Percentiles rank a stretch among this genome's conserved stretches.
phyloP scores from a whole-genome alignment of 2,888 invertebrate species.

The Chromoteleia sp. region DNA sequence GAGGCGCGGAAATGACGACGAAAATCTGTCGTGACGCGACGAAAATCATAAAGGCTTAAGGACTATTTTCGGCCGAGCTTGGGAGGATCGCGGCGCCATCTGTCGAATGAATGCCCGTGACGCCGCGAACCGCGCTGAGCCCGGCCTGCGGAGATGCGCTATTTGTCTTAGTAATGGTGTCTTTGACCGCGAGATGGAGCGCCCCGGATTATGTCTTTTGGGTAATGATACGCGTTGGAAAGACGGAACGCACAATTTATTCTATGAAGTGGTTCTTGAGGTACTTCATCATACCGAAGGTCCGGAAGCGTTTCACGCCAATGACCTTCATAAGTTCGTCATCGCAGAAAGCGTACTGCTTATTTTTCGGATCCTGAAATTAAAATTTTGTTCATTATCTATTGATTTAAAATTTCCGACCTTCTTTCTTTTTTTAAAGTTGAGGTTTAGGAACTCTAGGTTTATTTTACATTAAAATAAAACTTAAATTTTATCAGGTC shows the following conservation, averaged over 20 bases:
- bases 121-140: background rate
- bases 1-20: background rate
- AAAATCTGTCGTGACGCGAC: slow-evolving; percentile 8
- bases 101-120: background rate
- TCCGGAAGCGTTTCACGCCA: slow-evolving; percentile 96
- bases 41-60: slow-evolving; percentile 11
- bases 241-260: slow-evolving; percentile 81
- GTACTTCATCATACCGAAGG: slow-evolving; percentile 99
- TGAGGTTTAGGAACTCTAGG: too few species aligned
- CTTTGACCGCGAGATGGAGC: slow-evolving; percentile 77
- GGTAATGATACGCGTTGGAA: slow-evolving; percentile 68
- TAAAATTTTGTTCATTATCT: too few species aligned
- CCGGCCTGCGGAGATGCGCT: background rate
- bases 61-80: slow-evolving; percentile 6
- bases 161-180: slow-evolving; percentile 72
- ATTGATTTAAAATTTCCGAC: too few species aligned
- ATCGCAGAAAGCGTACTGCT: slow-evolving; percentile 97
- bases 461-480: too few species aligned
- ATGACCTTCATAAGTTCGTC: slow-evolving; percentile 95
- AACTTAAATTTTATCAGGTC: too few species aligned
- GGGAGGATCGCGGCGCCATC: background rate
- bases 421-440: background rate
- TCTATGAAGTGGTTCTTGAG: slow-evolving; percentile 94
- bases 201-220: slow-evolving; percentile 76
- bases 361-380: slow-evolving; percentile 94